phyloP scores from a whole-genome alignment of 2,113 vertebrate species.

The Rhipidura dahli region DNA sequence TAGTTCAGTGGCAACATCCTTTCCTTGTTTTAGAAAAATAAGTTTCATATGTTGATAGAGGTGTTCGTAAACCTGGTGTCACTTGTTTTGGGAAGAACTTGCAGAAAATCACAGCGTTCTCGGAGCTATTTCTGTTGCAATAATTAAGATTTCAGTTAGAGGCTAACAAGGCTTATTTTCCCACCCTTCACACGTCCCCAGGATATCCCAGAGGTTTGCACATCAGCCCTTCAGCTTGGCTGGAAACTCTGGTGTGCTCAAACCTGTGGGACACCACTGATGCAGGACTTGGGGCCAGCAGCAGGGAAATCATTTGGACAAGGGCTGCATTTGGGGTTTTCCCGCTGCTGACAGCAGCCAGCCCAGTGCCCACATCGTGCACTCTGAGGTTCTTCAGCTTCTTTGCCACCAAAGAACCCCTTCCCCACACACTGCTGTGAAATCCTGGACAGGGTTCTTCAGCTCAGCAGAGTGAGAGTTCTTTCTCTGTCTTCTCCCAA shows the following conservation, averaged over 20 bases:
- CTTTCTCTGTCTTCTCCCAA: neutral
- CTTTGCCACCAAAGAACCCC: neutral
- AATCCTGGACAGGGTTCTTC: neutral
- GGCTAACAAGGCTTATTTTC: neutral
- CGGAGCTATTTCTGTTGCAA: neutral
- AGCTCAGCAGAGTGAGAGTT: neutral
- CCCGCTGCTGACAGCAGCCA: neutral
- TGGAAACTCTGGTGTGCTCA: neutral
- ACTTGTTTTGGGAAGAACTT: neutral
- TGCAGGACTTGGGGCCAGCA: neutral
- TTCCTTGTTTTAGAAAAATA: neutral
- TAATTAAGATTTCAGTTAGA: neutral
- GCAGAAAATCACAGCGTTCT: neutral
- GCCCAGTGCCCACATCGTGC: neutral
- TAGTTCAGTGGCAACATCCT: neutral
- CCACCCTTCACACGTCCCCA: neutral
- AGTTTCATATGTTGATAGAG: neutral
- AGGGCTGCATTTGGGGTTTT: neutral
- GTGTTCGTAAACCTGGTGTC: neutral
- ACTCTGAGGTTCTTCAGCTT: neutral
- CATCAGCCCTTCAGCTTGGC: neutral
- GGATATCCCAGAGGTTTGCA: neutral
- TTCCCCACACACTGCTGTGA: neutral
- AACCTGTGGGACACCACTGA: fast-evolving
- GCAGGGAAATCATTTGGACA: neutral